phyloP scores from a whole-genome alignment of 2,113 vertebrate genomes.

The Parus major region DNA sequence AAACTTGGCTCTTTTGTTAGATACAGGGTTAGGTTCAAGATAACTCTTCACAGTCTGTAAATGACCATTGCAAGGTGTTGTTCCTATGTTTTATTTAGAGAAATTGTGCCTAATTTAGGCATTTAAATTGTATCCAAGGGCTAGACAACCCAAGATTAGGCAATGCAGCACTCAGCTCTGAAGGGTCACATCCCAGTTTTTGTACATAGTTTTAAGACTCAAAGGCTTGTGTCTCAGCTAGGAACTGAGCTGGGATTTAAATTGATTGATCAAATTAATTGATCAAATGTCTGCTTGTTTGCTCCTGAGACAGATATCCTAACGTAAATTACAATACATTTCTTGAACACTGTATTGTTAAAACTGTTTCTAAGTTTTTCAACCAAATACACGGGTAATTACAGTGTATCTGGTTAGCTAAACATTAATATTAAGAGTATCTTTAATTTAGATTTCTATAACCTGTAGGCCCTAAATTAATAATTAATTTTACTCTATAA shows the following conservation, averaged over 20 bases:
- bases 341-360: not conserved
- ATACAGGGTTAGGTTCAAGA: not conserved
- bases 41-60: not conserved
- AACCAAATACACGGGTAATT: not conserved
- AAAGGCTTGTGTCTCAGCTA: not conserved
- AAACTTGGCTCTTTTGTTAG: not conserved
- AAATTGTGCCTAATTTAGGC: not conserved
- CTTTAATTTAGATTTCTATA: not conserved
- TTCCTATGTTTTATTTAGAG: not conserved
- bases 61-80: not conserved
- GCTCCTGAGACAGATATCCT: not conserved
- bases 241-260: not conserved
- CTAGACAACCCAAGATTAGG: not conserved
- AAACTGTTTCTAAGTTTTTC: not conserved
- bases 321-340: not conserved
- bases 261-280: not conserved
- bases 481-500: not conserved
- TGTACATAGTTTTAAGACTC: not conserved
- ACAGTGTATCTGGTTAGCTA: not conserved
- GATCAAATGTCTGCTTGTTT: not conserved
- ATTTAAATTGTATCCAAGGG: not conserved
- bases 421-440: not conserved
- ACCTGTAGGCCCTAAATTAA: not conserved
- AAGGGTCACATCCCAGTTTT: not conserved
- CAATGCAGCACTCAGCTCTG: not conserved